A percentile compares a stretch with the other conserved stretches of the same genome.
phyloP scores from a whole-genome alignment of 2,888 invertebrate genomes.

The Stenichneumon culpator region DNA sequence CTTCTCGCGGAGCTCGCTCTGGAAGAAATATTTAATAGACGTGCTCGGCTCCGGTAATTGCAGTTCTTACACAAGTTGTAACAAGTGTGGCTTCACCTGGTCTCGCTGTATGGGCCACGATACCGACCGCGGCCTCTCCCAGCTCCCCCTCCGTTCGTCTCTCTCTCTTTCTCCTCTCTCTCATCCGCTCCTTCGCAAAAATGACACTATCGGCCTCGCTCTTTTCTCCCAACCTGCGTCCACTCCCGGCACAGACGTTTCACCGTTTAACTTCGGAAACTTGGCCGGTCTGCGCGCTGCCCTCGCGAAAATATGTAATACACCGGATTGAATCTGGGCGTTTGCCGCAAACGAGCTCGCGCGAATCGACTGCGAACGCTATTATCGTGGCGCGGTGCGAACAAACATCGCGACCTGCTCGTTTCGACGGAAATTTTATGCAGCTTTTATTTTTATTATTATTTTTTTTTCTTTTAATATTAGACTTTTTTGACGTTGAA shows the following conservation, averaged over 20 bases:
- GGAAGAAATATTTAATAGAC: conserved; percentile 73
- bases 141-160: conserved; percentile 37
- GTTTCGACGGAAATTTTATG: not conserved
- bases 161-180: conserved; percentile 40
- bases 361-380: conserved; percentile 40
- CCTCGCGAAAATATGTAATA: conserved; percentile 28
- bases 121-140: conserved; percentile 44
- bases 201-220: conserved; percentile 43
- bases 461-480: not conserved
- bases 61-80: conserved; percentile 71
- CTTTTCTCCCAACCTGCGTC: not conserved
- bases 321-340: conserved; percentile 21
- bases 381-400: conserved; percentile 7
- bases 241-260: conserved; percentile 36
- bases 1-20: conserved; percentile 60
- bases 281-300: not conserved
- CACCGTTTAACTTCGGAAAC: conserved; percentile 45
- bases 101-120: conserved; percentile 63
- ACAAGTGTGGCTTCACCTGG: conserved; percentile 72
- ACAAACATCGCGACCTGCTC: not conserved
- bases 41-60: conserved; percentile 70
- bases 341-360: conserved; percentile 9
- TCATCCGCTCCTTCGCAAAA: conserved; percentile 57
- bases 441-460: not conserved
- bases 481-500: not conserved